Evolutionary conservation across 2,113 vertebrate genomes (phyloP).

Genomic region (Ceyx margarethae): DNA sequence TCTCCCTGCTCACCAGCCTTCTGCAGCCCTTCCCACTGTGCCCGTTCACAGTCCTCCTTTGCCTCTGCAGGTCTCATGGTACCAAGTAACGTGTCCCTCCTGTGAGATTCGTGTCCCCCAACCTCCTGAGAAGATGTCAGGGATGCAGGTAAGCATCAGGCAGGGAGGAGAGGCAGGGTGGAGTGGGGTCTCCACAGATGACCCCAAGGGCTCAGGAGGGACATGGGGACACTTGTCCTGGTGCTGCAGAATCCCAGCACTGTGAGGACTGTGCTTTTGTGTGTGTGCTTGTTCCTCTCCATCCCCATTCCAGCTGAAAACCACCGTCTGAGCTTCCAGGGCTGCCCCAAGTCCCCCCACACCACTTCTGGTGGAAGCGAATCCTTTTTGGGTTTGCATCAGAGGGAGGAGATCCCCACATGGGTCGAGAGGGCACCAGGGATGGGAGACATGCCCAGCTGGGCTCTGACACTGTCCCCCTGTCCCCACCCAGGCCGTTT

Average conservation of each 20-base stretch:
- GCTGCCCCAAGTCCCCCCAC: neutral
- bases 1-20: neutral
- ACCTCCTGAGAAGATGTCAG: conserved; percentile 77
- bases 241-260: neutral
- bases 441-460: accelerated
- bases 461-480: accelerated
- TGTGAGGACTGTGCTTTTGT: accelerated
- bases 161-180: accelerated
- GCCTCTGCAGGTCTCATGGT: conserved; percentile 72
- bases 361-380: neutral
- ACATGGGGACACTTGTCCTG: accelerated
- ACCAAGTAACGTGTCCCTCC: conserved; percentile 67
- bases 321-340: accelerated
- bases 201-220: neutral
- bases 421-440: accelerated
- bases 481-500: conserved; percentile 67
- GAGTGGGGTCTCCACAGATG: neutral
- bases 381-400: accelerated
- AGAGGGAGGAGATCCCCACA: accelerated
- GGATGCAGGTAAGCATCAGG: conserved; percentile 67
- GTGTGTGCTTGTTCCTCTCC: neutral
- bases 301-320: neutral
- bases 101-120: conserved; percentile 54
- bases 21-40: accelerated
- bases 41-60: accelerated